Conservation (phyloP, 1,140 invertebrate species). For the Grapholita molesta region DNA sequence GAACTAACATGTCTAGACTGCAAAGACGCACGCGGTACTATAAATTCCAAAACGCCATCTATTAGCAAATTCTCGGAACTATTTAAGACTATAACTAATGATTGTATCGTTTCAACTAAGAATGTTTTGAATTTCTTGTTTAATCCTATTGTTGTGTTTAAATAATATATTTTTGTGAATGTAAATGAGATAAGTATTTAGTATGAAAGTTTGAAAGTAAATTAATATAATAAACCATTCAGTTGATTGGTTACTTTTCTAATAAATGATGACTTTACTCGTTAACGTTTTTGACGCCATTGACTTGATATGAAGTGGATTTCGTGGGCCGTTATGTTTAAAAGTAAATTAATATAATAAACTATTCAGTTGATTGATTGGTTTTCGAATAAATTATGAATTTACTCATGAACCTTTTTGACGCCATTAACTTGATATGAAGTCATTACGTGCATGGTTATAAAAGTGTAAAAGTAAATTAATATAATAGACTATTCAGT, state of each 20-base stretch:
- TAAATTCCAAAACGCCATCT: constrained; percentile 63
- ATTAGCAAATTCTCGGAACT: constrained; percentile 60
- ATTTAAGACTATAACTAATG: constrained; percentile 77
- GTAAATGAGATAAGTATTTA: not conserved
- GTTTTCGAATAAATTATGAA: too few relatives aligned
- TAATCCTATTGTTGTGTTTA: constrained; percentile 87
- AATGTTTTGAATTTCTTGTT: constrained; percentile 87
- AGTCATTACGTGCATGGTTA: too few relatives aligned
- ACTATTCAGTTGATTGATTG: too few relatives aligned
- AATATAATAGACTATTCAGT: too few relatives aligned
- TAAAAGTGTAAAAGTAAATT: too few relatives aligned
- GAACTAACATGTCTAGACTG: constrained; percentile 84
- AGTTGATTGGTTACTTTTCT: not conserved
- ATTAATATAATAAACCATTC: not conserved
- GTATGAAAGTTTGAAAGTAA: not conserved
- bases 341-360: too few relatives aligned
- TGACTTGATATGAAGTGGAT: too few relatives aligned
- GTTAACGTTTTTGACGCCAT: too few relatives aligned
- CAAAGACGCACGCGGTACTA: constrained; percentile 77
- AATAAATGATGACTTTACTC: too few relatives aligned
- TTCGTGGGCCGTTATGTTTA: too few relatives aligned
- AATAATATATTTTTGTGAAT: constrained; percentile 62
- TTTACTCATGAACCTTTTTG: too few relatives aligned
- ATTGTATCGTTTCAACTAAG: constrained; percentile 82
- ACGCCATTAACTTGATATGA: too few relatives aligned